phyloP scores from a whole-genome alignment of 2,113 vertebrate species.

The Pteruthius melanotis region DNA sequence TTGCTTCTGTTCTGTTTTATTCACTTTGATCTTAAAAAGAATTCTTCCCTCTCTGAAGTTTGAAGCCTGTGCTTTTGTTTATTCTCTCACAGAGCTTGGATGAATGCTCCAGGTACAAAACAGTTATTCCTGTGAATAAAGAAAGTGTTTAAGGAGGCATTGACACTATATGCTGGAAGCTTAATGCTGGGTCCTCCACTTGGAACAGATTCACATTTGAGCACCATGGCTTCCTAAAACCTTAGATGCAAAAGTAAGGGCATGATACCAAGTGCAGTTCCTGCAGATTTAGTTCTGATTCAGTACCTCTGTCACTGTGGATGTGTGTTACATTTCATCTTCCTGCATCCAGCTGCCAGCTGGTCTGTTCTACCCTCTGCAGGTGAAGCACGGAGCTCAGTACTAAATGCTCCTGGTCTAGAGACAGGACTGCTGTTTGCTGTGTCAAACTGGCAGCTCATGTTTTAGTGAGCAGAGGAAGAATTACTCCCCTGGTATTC shows the following conservation, averaged over 20 bases:
- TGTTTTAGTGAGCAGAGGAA: background rate
- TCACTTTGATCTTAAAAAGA: background rate
- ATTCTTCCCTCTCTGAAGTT: background rate
- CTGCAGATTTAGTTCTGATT: background rate
- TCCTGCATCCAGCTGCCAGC: background rate
- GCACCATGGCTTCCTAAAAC: background rate
- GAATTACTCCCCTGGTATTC: background rate
- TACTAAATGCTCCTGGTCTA: background rate
- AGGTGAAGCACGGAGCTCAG: background rate
- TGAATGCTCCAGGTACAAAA: background rate
- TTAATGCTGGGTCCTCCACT: background rate
- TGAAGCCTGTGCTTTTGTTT: background rate
- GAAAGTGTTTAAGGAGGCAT: background rate
- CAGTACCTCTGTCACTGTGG: background rate
- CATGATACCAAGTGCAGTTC: background rate
- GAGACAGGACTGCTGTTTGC: background rate
- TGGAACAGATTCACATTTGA: background rate
- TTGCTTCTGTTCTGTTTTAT: background rate
- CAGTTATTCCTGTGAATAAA: background rate
- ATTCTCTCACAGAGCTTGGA: background rate
- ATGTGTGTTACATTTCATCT: background rate
- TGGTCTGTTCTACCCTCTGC: background rate
- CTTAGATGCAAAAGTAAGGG: background rate
- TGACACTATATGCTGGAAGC: background rate
- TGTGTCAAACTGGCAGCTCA: background rate